Conservation (phyloP, 2,888 invertebrate genomes). For the Ptychoptera contaminata region DNA sequence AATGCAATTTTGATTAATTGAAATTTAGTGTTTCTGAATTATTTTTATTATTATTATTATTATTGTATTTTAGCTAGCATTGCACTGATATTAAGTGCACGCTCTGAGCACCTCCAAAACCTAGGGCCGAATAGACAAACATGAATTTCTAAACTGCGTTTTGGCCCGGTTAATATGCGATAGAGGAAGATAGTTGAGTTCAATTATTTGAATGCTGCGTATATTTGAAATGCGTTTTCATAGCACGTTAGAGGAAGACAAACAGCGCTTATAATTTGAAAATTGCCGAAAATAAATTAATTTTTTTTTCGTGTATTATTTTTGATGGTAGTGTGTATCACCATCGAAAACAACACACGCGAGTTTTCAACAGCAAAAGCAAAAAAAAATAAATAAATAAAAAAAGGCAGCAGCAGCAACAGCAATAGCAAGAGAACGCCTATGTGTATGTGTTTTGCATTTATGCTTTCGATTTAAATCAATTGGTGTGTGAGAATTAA, state of each 20-base stretch:
- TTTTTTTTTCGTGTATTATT: too few relatives aligned
- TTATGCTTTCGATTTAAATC: too few relatives aligned
- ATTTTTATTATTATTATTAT: constrained; percentile 1
- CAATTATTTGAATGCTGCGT: neutral
- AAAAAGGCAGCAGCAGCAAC: too few relatives aligned
- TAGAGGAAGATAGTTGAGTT: constrained; percentile 16
- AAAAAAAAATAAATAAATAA: too few relatives aligned
- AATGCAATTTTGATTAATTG: neutral
- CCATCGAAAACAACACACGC: too few relatives aligned
- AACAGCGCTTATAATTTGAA: too few relatives aligned
- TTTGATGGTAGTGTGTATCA: too few relatives aligned
- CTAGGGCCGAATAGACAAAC: constrained; percentile 33
- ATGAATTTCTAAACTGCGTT: constrained; percentile 31
- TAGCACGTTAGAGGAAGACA: constrained; percentile 3
- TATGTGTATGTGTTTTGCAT: too few relatives aligned
- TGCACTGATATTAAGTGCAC: constrained; percentile 13
- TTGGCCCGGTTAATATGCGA: constrained; percentile 17
- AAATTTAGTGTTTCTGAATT: neutral
- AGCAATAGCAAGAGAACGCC: too few relatives aligned
- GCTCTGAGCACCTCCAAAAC: constrained; percentile 33
- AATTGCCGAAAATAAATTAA: too few relatives aligned
- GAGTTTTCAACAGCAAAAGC: too few relatives aligned
- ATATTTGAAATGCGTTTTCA: constrained; percentile 13
- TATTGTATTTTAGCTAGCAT: constrained; percentile 7
- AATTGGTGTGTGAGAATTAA: too few relatives aligned